Percentiles rank a stretch among this genome's conserved stretches.
phyloP scores from a whole-genome alignment of 2,797 vertebrate genomes.

The Dicrostonyx torquatus region DNA sequence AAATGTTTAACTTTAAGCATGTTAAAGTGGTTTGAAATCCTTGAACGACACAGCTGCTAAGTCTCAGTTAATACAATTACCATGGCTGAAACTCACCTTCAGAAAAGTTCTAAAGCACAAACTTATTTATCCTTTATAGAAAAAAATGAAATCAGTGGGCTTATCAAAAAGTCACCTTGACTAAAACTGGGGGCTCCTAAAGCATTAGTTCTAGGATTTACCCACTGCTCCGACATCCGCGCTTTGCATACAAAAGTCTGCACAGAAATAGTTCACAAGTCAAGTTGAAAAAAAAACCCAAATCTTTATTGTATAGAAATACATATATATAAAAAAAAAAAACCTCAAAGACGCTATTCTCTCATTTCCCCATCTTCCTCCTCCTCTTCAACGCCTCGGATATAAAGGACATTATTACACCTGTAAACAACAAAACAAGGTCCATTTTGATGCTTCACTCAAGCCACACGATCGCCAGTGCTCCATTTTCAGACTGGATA shows the following conservation, averaged over 20 bases:
- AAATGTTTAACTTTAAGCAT: slow-evolving; percentile 55
- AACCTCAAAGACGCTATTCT: slow-evolving; percentile 88
- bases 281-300: slow-evolving; percentile 80
- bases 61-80: slow-evolving; percentile 50
- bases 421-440: slow-evolving; percentile 85
- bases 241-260: slow-evolving; percentile 7
- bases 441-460: slow-evolving; percentile 43
- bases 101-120: slow-evolving; percentile 40
- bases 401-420: slow-evolving; percentile 99
- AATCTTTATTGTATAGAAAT: slow-evolving; percentile 82
- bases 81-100: slow-evolving; percentile 45
- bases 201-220: slow-evolving; percentile 28
- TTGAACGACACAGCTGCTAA: slow-evolving; percentile 30
- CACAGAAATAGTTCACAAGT: slow-evolving; percentile 64
- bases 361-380: slow-evolving; percentile 99
- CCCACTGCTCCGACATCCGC: slow-evolving; percentile 3
- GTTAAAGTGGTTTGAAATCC: slow-evolving; percentile 56
- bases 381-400: slow-evolving; percentile 98
- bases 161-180: slow-evolving; percentile 41
- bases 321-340: slow-evolving; percentile 81
- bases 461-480: not conserved
- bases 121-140: not conserved
- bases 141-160: not conserved
- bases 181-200: not conserved
- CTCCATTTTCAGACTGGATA: not conserved